A percentile compares a stretch with the other conserved stretches of the same genome.
These are phyloP conservation scores for Cottus gobio DNA, from an alignment of 2,113 vertebrate species.

Conservation along the genomic window DNA sequence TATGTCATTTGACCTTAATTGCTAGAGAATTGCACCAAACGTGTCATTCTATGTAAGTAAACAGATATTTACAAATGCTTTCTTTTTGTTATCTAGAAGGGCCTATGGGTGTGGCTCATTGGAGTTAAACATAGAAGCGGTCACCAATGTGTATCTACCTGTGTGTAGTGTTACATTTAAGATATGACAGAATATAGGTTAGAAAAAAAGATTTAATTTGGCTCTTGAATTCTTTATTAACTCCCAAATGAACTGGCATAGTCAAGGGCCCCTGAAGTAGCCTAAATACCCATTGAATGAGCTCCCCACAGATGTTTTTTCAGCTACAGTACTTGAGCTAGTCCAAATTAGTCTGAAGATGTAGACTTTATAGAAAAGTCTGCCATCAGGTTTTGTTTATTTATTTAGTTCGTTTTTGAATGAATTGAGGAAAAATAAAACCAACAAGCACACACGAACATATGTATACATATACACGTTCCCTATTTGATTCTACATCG, in stretches of 20 bases:
- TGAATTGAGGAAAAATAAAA: background rate
- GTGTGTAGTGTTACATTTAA: background rate
- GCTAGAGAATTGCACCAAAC: background rate
- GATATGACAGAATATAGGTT: background rate
- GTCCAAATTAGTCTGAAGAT: background rate
- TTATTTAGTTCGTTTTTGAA: background rate
- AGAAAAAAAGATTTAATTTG: background rate
- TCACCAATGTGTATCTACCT: background rate
- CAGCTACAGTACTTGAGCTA: background rate
- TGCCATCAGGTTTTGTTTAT: background rate
- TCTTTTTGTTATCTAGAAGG: background rate
- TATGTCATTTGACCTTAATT: background rate
- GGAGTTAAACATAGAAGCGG: background rate
- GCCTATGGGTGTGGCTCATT: conserved; percentile 38
- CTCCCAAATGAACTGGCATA: background rate
- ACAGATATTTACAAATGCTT: background rate
- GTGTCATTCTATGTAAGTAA: background rate
- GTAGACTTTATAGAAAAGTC: background rate
- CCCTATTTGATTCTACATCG: background rate
- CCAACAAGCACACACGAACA: background rate
- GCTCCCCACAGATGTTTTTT: background rate
- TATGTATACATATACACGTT: background rate
- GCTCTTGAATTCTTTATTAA: background rate
- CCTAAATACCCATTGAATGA: background rate
- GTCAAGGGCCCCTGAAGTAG: background rate